Evolutionary conservation across 1,140 invertebrate genomes (phyloP).

Genomic region (Mesaphorura yosii): DNA sequence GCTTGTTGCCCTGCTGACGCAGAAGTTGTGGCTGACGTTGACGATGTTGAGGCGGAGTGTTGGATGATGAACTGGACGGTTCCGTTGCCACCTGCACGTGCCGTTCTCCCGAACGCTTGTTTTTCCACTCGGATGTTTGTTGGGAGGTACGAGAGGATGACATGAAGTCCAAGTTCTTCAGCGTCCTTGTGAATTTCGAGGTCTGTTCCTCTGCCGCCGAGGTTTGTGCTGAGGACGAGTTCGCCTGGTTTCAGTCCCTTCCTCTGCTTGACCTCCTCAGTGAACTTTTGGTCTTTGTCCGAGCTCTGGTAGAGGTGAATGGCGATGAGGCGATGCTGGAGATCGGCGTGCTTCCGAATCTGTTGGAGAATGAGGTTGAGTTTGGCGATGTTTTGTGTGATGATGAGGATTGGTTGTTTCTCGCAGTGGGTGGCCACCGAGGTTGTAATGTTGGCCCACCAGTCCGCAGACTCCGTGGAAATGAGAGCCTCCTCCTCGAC

Average conservation of each 20-base stretch:
- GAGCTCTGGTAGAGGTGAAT: not conserved
- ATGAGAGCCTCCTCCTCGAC: not conserved
- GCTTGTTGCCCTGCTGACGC: too few relatives aligned
- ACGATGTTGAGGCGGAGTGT: not conserved
- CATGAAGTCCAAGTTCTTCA: slow-evolving; percentile 34
- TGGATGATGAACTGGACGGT: slow-evolving; percentile 32
- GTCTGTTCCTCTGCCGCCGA: not conserved
- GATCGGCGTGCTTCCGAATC: not conserved
- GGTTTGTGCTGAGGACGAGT: not conserved
- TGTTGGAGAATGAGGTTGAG: not conserved
- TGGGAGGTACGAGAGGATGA: slow-evolving; percentile 35
- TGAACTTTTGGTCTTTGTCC: not conserved
- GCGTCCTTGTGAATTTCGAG: not conserved
- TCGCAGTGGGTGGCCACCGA: too few relatives aligned
- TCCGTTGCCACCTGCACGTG: slow-evolving; percentile 34
- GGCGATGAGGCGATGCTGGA: too few relatives aligned
- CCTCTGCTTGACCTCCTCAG: not conserved
- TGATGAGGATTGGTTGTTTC: not conserved
- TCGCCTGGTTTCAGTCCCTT: not conserved
- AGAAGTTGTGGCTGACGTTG: too few relatives aligned
- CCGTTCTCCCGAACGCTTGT: slow-evolving; percentile 37
- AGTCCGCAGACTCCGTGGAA: not conserved
- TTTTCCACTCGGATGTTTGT: slow-evolving; percentile 35
- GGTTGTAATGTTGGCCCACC: not conserved
- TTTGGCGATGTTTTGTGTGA: not conserved